Conservation (phyloP, 2,113 vertebrate species). For the Gnathonemus longibarbis region DNA sequence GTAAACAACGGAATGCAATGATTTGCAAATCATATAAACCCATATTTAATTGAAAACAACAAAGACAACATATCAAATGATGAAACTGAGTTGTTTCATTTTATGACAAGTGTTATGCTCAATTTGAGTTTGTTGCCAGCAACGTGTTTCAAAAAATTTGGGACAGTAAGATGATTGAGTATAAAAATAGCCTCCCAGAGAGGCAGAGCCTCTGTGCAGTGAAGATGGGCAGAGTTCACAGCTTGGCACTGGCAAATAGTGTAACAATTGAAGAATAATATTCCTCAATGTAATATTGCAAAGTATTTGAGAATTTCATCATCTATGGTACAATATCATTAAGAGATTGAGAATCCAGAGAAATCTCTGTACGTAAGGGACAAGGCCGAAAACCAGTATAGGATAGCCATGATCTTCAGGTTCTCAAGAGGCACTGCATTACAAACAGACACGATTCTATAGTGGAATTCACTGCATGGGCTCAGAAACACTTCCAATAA, state of each 20-base stretch:
- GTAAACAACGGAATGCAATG: background rate
- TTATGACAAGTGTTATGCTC: no score
- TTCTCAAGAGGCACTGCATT: background rate
- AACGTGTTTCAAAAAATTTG: background rate
- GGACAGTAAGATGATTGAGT: background rate
- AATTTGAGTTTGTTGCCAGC: no score
- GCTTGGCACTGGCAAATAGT: background rate
- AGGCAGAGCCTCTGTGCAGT: background rate
- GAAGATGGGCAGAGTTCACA: background rate
- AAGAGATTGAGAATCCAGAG: background rate
- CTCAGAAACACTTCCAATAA: background rate
- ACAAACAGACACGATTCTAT: background rate
- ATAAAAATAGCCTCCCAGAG: background rate
- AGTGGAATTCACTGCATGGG: background rate
- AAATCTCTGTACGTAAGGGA: background rate
- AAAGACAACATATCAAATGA: background rate
- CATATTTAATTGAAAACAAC: background rate
- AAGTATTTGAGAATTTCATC: background rate
- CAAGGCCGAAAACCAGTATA: background rate
- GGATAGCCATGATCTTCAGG: no score
- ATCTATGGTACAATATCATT: background rate
- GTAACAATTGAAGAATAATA: background rate
- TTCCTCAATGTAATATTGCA: background rate
- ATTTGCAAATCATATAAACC: background rate
- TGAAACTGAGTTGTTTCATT: background rate